Evolutionary conservation across 92 coral and sea anemone genomes (phyloP).

Genomic region (Zoanthus gigantus): DNA sequence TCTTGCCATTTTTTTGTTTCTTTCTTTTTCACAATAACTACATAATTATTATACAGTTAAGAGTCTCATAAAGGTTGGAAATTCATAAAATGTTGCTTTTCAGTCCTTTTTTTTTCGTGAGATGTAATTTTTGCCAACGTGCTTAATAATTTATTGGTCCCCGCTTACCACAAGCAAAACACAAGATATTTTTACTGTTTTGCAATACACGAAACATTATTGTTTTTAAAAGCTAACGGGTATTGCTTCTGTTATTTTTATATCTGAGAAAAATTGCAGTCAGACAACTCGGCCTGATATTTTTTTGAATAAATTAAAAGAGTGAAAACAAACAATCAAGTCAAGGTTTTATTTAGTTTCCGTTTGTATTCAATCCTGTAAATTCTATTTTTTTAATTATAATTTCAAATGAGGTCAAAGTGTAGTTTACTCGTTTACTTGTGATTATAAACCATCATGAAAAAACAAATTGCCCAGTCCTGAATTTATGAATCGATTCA

Average conservation of each 20-base stretch:
- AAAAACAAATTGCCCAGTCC: no score
- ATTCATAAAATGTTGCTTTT: not conserved
- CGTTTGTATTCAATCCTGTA: no score
- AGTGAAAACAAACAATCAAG: no score
- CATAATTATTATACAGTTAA: not conserved
- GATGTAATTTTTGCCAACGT: not conserved
- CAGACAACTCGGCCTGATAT: no score
- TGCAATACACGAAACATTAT: not conserved
- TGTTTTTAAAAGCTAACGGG: not conserved
- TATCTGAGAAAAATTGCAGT: no score
- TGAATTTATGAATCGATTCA: no score
- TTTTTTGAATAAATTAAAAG: no score
- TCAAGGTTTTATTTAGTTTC: no score
- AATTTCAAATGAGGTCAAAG: no score
- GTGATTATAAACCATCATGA: no score
- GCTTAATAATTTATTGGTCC: constrained; percentile 30
- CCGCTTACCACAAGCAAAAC: constrained; percentile 32
- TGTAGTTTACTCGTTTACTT: no score
- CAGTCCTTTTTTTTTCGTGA: not conserved
- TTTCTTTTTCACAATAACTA: not conserved
- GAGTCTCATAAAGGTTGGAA: not conserved
- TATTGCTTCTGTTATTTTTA: not conserved
- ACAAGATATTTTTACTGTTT: not conserved
- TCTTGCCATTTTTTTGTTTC: not conserved
- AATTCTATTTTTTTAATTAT: no score